A percentile compares a stretch with the other conserved stretches of the same genome.
Conservation (phyloP, 2,888 invertebrate species). For the Augiades crinisus region DNA sequence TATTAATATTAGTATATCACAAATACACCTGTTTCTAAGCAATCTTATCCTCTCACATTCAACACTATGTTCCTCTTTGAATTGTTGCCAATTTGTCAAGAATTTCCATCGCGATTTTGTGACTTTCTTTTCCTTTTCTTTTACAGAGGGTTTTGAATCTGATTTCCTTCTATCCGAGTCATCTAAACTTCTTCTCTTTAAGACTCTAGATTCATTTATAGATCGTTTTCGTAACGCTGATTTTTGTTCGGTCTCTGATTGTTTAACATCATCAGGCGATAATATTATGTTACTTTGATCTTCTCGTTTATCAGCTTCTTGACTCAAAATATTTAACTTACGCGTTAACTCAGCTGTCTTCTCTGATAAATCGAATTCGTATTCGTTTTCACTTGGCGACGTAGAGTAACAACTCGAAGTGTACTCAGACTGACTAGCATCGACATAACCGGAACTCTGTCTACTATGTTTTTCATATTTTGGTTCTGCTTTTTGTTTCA, state of each 20-base stretch:
- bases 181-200: conserved; percentile 36
- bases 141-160: conserved; percentile 32
- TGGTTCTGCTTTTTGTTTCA: conserved; percentile 57
- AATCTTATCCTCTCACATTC: conserved; percentile 79
- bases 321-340: conserved; percentile 67
- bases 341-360: conserved; percentile 68
- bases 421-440: conserved; percentile 77
- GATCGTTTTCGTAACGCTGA: conserved; percentile 58
- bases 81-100: conserved; percentile 78
- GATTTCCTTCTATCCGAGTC: conserved; percentile 33
- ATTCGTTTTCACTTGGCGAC: conserved; percentile 77
- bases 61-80: conserved; percentile 79
- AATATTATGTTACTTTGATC: conserved; percentile 48
- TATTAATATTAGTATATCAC: conserved; percentile 85
- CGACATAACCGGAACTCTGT: conserved; percentile 71
- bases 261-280: conserved; percentile 40
- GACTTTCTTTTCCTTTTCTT: conserved; percentile 27
- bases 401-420: conserved; percentile 77
- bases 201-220: conserved; percentile 33
- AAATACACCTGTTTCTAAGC: conserved; percentile 85
- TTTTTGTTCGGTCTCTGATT: conserved; percentile 37
- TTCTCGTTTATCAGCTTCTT: conserved; percentile 59
- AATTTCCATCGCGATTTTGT: conserved; percentile 65
- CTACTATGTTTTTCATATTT: conserved; percentile 57
- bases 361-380: conserved; percentile 72